These are phyloP conservation scores for Furnarius figulus DNA, from an alignment of 2,113 vertebrate genomes.

Conservation along the genomic window DNA sequence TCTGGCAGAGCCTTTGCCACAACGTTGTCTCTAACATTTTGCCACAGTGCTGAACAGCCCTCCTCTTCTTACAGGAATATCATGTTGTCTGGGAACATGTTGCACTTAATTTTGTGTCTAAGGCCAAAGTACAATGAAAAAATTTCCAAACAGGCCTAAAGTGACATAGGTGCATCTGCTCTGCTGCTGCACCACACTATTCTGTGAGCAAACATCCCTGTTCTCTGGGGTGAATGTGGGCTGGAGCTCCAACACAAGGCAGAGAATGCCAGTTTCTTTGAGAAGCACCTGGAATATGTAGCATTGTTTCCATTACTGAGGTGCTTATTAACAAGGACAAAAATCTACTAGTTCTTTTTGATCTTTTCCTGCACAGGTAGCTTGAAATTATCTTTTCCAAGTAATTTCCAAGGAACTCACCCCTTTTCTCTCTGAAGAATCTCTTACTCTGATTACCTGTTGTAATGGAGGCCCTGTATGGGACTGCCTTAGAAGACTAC, in stretches of 20 bases:
- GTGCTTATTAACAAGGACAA: not conserved
- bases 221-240: not conserved
- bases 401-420: not conserved
- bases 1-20: not conserved
- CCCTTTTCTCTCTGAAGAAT: not conserved
- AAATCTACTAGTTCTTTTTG: not conserved
- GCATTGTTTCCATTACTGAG: not conserved
- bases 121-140: not conserved
- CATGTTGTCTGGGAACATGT: not conserved
- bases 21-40: not conserved
- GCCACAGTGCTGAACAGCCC: not conserved
- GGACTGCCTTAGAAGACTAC: not conserved
- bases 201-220: not conserved
- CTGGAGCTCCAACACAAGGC: not conserved
- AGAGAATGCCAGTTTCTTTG: not conserved
- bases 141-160: not conserved
- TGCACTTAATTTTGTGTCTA: not conserved
- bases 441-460: constrained; percentile 11
- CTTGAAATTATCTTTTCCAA: not conserved
- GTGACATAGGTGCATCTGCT: not conserved
- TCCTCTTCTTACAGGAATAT: not conserved
- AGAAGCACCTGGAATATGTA: not conserved
- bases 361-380: not conserved
- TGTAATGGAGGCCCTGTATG: not conserved
- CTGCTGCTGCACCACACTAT: not conserved